A percentile compares a stretch with the other conserved stretches of the same genome.
phyloP scores from a whole-genome alignment of 2,113 vertebrate genomes.

The Bolborhynchus lineola region DNA sequence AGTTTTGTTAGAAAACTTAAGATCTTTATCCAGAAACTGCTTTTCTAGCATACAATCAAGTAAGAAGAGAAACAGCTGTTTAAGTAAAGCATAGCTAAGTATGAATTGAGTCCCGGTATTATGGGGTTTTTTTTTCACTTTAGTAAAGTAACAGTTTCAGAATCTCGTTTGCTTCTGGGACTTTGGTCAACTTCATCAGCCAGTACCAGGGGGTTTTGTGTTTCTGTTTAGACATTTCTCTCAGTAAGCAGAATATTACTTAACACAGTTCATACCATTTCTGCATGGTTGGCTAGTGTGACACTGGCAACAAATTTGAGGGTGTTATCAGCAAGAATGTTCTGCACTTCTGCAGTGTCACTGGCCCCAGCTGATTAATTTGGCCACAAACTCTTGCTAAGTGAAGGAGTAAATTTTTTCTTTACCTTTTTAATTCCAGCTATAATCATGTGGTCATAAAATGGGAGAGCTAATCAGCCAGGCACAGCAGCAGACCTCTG shows the following conservation, averaged over 20 bases:
- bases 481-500: not conserved
- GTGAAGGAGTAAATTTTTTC: not conserved
- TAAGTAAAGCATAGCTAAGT: not conserved
- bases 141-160: not conserved
- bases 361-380: not conserved
- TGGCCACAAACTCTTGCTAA: not conserved
- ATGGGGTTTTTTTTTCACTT: not conserved
- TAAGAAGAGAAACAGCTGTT: not conserved
- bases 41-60: not conserved
- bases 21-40: not conserved
- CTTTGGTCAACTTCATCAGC: not conserved
- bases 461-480: not conserved
- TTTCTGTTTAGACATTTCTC: not conserved
- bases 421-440: not conserved
- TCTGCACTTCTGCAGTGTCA: not conserved
- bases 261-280: not conserved
- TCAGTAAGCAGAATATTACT: not conserved
- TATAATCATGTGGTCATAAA: not conserved
- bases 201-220: fast-evolving
- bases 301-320: not conserved
- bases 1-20: not conserved
- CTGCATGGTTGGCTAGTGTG: not conserved
- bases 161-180: not conserved
- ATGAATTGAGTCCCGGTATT: not conserved
- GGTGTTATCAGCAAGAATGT: not conserved